Evolutionary conservation across 1,140 invertebrate species (phyloP), one percentile per base, ranked within the genome.

Genomic region (Anoplolepis gracilipes): DNA sequence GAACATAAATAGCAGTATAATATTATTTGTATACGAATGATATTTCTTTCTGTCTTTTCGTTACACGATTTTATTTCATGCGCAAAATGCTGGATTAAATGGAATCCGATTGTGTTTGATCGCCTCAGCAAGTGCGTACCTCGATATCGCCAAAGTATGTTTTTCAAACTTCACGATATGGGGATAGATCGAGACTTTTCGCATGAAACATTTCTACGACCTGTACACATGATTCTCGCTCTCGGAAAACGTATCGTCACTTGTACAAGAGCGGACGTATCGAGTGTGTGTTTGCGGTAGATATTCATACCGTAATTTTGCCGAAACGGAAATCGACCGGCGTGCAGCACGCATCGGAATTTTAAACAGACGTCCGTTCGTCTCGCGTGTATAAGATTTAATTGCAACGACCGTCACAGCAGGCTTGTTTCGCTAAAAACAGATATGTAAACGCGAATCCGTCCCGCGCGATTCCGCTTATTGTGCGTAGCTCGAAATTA

Each of bases 341-440:
- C 33, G 49, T 19, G 36, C 11, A 1, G 33, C 42, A 62, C 33
- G 46, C 78, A 33, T 72, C 13, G 78, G 78, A 82, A 82, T 82
- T 82, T 82, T 82, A 82, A 82, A 82, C 53, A 73, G 36, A 82
- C 53, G 67, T 59, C 67, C 16, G 39, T 73, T 61, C 72, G 42
- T 39, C 25, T 72, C 78, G 67, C 53, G 65, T 82, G 78, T 72
- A 82, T 82, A 55, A 82, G 72, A 82, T 82, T 82, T 82, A 82
- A 82, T 82, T 72, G 78, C 78, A 39, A 82, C 78, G 77, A 55
- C 46, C 77, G 78, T 82, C 78, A 82, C 53, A 42, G 53, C 78
- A 39, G 78, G 67, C 53, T 49, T 72, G 78, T 36, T 8, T 28
- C 78, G 53, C 39, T 82, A 59, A 82, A 82, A 82, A 59, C 78